Evolutionary conservation across 2,797 vertebrate species (phyloP).

Genomic region (Gobio occitaniae): DNA sequence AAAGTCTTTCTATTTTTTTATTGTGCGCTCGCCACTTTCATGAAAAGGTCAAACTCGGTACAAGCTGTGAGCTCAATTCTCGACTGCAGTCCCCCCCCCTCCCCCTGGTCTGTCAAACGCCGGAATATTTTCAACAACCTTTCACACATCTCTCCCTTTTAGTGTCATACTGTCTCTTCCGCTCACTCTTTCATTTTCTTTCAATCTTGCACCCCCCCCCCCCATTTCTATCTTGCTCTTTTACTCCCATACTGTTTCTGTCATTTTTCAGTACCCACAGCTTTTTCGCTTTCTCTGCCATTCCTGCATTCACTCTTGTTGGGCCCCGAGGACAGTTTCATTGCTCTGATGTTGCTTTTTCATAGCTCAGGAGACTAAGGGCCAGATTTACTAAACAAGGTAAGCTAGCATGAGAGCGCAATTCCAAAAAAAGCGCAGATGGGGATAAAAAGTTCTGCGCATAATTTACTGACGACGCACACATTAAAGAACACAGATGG

Average conservation of each 20-base stretch:
- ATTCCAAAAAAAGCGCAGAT: too few relatives aligned
- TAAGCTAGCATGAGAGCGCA: too few relatives aligned
- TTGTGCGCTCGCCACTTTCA: conserved; percentile 52
- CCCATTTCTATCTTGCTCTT: conserved; percentile 21
- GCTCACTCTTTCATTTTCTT: conserved; percentile 31
- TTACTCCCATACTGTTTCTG: background rate
- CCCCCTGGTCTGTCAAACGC: conserved; percentile 11
- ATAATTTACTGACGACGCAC: too few relatives aligned
- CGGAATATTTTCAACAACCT: conserved; percentile 6
- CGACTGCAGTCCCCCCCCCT: background rate
- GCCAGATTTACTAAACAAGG: too few relatives aligned
- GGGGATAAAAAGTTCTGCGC: too few relatives aligned
- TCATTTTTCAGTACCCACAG: conserved; percentile 2
- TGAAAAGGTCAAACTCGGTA: conserved; percentile 60
- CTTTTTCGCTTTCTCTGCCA: background rate
- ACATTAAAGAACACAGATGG: too few relatives aligned
- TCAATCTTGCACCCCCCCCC: conserved; percentile 2
- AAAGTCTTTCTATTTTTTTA: conserved; percentile 49
- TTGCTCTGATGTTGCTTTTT: conserved; percentile 15
- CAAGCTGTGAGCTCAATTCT: conserved; percentile 50
- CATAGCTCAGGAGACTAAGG: background rate
- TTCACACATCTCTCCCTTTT: conserved; percentile 15
- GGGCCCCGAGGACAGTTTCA: conserved; percentile 5
- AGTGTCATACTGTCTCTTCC: conserved; percentile 31
- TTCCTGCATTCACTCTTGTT: background rate